phyloP scores from a whole-genome alignment of 1,140 invertebrate species.

The Conus ventricosus region DNA sequence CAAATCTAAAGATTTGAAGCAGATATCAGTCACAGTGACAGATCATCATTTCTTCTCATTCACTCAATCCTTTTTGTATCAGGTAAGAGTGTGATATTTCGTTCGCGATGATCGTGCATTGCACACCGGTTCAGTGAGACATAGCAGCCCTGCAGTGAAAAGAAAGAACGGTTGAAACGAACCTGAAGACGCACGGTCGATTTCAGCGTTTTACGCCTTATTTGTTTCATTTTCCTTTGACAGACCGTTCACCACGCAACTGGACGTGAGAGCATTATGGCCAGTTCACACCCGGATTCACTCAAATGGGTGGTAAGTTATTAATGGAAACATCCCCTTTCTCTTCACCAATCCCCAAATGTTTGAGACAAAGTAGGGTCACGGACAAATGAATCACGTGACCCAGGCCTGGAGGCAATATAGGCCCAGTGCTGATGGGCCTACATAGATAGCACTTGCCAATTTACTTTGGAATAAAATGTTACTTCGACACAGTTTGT shows the following conservation, averaged over 20 bases:
- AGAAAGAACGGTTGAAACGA: not conserved
- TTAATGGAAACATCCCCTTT: not conserved
- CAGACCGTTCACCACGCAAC: not conserved
- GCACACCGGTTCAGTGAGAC: not conserved
- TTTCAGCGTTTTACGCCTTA: not conserved
- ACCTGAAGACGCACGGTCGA: not conserved
- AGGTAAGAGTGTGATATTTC: not conserved
- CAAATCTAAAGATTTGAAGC: not conserved
- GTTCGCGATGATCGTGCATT: not conserved
- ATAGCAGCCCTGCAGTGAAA: not conserved
- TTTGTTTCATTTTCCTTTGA: not conserved
- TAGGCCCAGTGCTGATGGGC: conserved; percentile 29
- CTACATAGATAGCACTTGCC: too few species aligned
- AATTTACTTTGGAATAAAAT: too few species aligned
- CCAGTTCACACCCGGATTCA: conserved; percentile 26
- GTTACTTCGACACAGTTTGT: too few species aligned
- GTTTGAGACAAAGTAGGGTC: conserved; percentile 34
- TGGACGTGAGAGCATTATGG: conserved; percentile 24
- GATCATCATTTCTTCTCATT: not conserved
- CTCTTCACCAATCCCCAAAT: conserved; percentile 6
- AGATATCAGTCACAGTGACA: not conserved
- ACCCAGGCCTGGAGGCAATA: conserved; percentile 4
- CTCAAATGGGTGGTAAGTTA: conserved; percentile 52
- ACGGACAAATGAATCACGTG: conserved; percentile 38
- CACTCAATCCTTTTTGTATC: not conserved